Evolutionary conservation across 2,888 invertebrate genomes (phyloP), one percentile per base, ranked within the genome.

Genomic region (Drosophila melanosoma): DNA sequence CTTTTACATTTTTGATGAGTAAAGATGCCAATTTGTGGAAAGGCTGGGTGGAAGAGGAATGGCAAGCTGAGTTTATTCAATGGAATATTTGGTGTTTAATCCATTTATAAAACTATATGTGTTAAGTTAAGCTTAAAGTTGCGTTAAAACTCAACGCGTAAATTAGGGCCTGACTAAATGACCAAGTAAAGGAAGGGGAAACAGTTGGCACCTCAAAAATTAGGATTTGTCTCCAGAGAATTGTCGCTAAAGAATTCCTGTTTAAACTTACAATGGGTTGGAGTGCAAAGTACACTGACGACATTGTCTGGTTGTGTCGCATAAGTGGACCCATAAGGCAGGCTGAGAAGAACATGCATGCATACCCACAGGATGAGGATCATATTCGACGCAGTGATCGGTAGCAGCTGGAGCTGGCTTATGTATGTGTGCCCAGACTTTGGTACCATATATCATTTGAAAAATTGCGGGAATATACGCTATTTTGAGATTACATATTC

Each of bases 31-130:
- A 49, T 23, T 5, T 26, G n/a, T 3, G 11, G 0, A 17, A 12
- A 33, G 54, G 12, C 15, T 36, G 38, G 7, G 1, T 56, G 29
- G 7, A 11, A 26, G 26, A 35, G 8, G 26, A 15, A 4, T 23
- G 32, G 23, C 7, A 29, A 56, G n/a, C n/a, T 38, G 56, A 38
- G 56, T 29, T 56, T 40, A 40, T n/a, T n/a, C 40, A n/a, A n/a
- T 10, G n/a, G 10, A 35, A 35, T 35, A 35, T 35, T 35, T 35
- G 8, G 7, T 17, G 8, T 20, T 20, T 12, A 12, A 20, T 45
- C 15, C 8, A 7, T 45, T 45, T 17, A 2, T 8, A 38, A 3
- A 38, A 38, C 0, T 38, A 17, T 17, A 17, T 8, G 38, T 17
- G 5, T 40, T 40, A 20, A 1, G 12, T 12, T 12, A 20, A 45